Conservation (phyloP, 2,888 invertebrate species). For the Dioctria rufipes region DNA sequence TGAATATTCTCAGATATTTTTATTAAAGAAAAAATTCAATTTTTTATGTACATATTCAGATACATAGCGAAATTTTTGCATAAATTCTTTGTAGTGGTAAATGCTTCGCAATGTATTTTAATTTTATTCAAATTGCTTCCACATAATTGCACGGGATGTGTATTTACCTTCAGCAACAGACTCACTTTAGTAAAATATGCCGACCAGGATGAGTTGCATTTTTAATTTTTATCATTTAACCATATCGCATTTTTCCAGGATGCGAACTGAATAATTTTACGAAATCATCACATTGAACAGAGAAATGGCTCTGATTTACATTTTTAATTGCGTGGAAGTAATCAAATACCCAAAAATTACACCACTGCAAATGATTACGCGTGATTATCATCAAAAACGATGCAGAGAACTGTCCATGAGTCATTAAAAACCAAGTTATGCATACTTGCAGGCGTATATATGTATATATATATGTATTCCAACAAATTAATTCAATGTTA, state of each 20-base stretch:
- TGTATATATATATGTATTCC: slow-evolving; percentile 37
- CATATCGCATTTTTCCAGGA: slow-evolving; percentile 47
- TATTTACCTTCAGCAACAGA: slow-evolving; percentile 46
- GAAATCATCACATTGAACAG: slow-evolving; percentile 36
- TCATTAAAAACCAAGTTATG: slow-evolving; percentile 50
- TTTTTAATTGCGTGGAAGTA: slow-evolving; percentile 55
- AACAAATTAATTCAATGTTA: slow-evolving; percentile 53
- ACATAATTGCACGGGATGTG: slow-evolving; percentile 31
- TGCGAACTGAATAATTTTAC: slow-evolving; percentile 41
- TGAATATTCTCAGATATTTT: too few species aligned
- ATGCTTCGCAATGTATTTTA: slow-evolving; percentile 3
- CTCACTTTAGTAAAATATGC: slow-evolving; percentile 35
- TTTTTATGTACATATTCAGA: too few species aligned
- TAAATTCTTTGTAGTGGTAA: too few species aligned
- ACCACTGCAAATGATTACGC: slow-evolving; percentile 52
- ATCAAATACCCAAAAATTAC: slow-evolving; percentile 55
- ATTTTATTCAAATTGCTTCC: slow-evolving; percentile 48
- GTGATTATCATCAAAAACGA: slow-evolving; percentile 50
- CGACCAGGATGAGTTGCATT: slow-evolving; percentile 22
- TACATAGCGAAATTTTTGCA: too few species aligned
- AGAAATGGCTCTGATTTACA: slow-evolving; percentile 51
- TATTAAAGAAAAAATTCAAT: too few species aligned
- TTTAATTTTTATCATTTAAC: slow-evolving; percentile 45
- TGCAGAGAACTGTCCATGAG: neutral
- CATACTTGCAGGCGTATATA: slow-evolving; percentile 35